Conservation (phyloP, 2,113 vertebrate genomes). For the Xerus inauris region DNA sequence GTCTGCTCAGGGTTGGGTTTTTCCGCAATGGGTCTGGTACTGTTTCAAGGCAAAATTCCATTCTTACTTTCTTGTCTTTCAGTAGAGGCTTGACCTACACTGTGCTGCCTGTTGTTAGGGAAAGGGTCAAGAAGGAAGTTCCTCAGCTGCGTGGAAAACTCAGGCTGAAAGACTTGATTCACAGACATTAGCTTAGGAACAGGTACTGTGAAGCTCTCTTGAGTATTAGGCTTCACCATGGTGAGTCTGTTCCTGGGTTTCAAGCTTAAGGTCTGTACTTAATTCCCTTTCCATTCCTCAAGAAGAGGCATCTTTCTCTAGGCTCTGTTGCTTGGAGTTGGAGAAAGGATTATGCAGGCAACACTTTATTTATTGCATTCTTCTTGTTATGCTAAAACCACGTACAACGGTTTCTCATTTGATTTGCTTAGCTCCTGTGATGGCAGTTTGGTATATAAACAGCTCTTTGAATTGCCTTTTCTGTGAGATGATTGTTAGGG, state of each 20-base stretch:
- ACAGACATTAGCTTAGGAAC: neutral
- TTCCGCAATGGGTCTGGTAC: neutral
- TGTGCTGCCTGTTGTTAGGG: neutral
- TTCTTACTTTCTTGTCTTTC: neutral
- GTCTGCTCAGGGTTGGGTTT: neutral
- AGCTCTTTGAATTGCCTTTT: neutral
- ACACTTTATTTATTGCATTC: neutral
- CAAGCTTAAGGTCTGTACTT: neutral
- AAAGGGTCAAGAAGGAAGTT: neutral
- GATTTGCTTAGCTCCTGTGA: neutral
- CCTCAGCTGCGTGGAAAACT: neutral
- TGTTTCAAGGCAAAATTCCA: neutral
- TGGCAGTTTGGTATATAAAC: neutral
- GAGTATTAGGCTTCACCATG: neutral
- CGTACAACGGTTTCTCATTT: neutral
- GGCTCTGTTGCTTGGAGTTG: neutral
- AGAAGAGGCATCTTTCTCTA: neutral
- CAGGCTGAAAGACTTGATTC: too few relatives aligned
- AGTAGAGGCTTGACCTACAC: neutral
- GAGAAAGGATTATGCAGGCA: neutral
- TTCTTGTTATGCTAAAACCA: neutral
- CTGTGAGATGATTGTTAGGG: neutral
- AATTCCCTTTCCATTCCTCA: neutral
- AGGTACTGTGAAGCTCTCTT: neutral
- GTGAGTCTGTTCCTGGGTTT: neutral